Percentiles rank a stretch among this genome's conserved stretches.
phyloP scores from a whole-genome alignment of 2,113 vertebrate genomes.

The Lipophrys pholis region DNA sequence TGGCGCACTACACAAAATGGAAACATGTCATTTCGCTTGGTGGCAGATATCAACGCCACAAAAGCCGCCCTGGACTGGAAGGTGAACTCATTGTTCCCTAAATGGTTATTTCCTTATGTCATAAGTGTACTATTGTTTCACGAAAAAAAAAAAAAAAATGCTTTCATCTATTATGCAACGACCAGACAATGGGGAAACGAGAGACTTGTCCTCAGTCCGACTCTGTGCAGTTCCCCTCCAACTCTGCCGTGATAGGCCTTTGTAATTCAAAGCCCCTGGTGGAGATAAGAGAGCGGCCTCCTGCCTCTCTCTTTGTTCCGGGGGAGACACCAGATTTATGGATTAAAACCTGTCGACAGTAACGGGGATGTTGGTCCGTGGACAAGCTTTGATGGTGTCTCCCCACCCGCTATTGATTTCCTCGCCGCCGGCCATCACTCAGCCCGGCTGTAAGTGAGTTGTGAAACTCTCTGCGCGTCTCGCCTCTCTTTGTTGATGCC shows the following conservation, averaged over 20 bases:
- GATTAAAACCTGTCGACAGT: constrained; percentile 72
- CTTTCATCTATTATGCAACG: constrained; percentile 8
- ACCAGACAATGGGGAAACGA: constrained; percentile 23
- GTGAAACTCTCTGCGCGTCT: constrained; percentile 73
- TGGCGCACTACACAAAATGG: too few species aligned
- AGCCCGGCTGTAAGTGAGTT: constrained; percentile 75
- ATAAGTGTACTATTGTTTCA: not conserved
- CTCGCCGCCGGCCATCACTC: constrained; percentile 75
- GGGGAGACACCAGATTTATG: constrained; percentile 66
- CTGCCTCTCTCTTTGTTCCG: constrained; percentile 56
- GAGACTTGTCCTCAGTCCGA: constrained; percentile 15
- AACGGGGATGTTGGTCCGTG: constrained; percentile 65
- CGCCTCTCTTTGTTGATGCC: constrained; percentile 59
- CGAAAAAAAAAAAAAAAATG: too few species aligned
- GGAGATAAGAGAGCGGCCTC: constrained; percentile 58
- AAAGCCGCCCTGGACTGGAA: not conserved
- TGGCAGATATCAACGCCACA: too few species aligned
- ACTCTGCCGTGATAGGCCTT: constrained; percentile 28
- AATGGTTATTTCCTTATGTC: not conserved
- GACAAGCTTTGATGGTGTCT: constrained; percentile 79
- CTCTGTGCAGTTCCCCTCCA: constrained; percentile 15
- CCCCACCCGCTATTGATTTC: constrained; percentile 79
- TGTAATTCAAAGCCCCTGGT: constrained; percentile 61
- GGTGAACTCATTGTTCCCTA: not conserved
- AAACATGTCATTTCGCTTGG: too few species aligned